phyloP scores from a whole-genome alignment of 2,113 vertebrate genomes.

The Mustela lutreola region DNA sequence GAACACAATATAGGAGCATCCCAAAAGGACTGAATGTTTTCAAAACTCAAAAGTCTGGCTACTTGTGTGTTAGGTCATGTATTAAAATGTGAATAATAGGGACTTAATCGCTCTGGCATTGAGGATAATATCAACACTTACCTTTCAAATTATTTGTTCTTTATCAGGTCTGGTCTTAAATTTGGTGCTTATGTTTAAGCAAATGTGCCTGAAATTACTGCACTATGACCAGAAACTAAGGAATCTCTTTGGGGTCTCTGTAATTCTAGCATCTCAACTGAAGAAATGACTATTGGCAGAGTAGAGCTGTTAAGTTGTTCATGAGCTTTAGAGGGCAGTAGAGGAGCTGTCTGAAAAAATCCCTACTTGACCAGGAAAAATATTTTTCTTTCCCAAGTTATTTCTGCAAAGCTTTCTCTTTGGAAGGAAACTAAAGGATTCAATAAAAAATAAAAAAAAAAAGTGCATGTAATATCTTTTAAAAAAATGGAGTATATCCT shows the following conservation, averaged over 20 bases:
- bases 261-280: neutral
- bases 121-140: fast-evolving
- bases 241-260: neutral
- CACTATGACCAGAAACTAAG: neutral
- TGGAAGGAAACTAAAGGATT: slow-evolving; percentile 58
- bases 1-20: neutral
- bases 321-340: slow-evolving; percentile 87
- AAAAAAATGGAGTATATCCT: neutral
- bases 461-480: neutral
- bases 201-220: neutral
- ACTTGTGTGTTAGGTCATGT: neutral
- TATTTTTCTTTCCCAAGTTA: neutral
- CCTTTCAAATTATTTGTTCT: neutral
- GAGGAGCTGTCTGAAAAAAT: slow-evolving; percentile 79
- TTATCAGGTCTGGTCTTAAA: neutral
- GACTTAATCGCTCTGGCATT: neutral
- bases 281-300: neutral
- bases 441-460: neutral
- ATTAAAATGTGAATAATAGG: neutral
- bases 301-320: slow-evolving; percentile 61
- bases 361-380: slow-evolving; percentile 11
- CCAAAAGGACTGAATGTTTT: neutral
- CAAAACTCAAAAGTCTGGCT: neutral
- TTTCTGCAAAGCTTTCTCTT: slow-evolving; percentile 49
- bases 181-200: neutral